These are phyloP conservation scores for Xyrauchen texanus DNA, from an alignment of 2,113 vertebrate genomes.

Conservation along the genomic window DNA sequence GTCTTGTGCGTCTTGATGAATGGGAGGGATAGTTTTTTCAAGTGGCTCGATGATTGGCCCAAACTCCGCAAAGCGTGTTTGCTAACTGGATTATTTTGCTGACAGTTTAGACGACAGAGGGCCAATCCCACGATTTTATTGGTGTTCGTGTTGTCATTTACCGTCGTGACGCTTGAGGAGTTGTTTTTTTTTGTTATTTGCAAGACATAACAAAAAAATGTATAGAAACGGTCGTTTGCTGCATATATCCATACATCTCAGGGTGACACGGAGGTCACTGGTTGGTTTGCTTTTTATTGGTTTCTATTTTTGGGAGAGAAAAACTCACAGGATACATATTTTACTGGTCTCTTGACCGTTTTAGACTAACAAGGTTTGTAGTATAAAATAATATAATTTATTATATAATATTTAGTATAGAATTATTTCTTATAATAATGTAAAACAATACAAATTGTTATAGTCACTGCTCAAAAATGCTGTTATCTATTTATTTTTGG, in stretches of 20 bases:
- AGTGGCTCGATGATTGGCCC: constrained; percentile 66
- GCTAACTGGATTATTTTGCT: constrained; percentile 61
- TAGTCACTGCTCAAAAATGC: no score
- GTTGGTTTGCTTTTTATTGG: no score
- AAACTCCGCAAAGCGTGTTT: background rate
- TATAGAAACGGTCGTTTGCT: background rate
- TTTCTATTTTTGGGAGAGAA: no score
- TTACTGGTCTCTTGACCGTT: no score
- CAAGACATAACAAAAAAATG: background rate
- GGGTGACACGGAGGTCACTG: background rate
- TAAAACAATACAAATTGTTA: no score
- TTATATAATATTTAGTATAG: no score
- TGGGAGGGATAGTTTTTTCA: constrained; percentile 73
- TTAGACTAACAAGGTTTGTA: background rate
- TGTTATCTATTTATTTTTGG: no score
- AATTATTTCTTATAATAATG: no score
- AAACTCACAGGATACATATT: no score
- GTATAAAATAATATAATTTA: background rate
- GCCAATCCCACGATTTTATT: constrained; percentile 56
- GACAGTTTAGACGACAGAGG: constrained; percentile 67
- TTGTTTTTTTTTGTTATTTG: no score
- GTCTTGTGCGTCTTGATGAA: constrained; percentile 79
- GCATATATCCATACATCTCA: background rate
- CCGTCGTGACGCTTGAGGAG: background rate
- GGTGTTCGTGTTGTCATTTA: constrained; percentile 54